Conservation (phyloP, 2,888 invertebrate genomes). For the Melanargia galathea region DNA sequence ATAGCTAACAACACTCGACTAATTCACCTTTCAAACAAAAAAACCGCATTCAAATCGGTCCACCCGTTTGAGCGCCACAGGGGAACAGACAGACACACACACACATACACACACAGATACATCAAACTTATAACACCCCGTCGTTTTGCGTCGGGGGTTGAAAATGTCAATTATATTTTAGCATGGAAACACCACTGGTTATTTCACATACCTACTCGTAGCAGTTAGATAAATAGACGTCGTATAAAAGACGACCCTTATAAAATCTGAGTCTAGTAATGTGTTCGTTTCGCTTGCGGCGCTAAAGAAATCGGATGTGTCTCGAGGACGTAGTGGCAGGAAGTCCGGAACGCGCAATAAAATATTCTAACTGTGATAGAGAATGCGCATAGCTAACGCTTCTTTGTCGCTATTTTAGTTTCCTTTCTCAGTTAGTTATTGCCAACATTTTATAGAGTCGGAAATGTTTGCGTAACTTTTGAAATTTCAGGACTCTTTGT, state of each 20-base stretch:
- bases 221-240: neutral
- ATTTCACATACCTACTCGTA: neutral
- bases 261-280: neutral
- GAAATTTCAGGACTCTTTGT: neutral
- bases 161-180: too few species aligned
- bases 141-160: too few species aligned
- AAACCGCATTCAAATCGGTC: too few species aligned
- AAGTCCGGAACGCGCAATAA: slow-evolving; percentile 4
- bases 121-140: too few species aligned
- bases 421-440: slow-evolving; percentile 2
- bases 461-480: neutral
- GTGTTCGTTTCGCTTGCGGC: neutral
- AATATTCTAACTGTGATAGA: slow-evolving; percentile 16
- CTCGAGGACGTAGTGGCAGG: slow-evolving; percentile 1
- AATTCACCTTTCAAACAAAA: too few species aligned
- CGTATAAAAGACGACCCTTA: neutral
- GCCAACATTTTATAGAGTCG: neutral
- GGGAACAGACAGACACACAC: too few species aligned
- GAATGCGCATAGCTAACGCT: neutral
- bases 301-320: slow-evolving; percentile 1
- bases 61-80: too few species aligned
- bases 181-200: too few species aligned
- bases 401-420: neutral
- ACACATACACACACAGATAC: too few species aligned
- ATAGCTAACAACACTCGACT: too few species aligned